Percentiles rank a stretch among this genome's conserved stretches.
phyloP scores from a whole-genome alignment of 2,888 invertebrate species.

The Venusia cambrica region DNA sequence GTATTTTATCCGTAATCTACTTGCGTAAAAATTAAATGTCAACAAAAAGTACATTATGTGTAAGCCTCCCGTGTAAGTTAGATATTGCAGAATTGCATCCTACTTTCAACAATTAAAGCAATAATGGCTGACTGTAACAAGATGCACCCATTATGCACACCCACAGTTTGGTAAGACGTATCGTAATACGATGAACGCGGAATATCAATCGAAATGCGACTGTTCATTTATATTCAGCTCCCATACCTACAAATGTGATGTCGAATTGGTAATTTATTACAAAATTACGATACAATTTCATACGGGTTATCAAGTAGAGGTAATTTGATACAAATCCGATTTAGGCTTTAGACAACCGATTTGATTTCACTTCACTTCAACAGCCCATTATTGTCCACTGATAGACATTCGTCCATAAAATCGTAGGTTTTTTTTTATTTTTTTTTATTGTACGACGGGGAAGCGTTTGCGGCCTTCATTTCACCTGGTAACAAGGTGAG shows the following conservation, averaged over 20 bases:
- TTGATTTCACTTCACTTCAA: too few relatives aligned
- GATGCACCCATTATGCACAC: slow-evolving; percentile 25
- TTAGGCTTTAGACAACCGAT: too few relatives aligned
- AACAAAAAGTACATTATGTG: too few relatives aligned
- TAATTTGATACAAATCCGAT: neutral
- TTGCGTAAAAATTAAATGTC: too few relatives aligned
- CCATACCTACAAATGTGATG: slow-evolving; percentile 1
- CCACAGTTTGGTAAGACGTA: slow-evolving; percentile 22
- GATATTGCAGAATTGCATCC: slow-evolving; percentile 4
- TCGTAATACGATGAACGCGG: slow-evolving; percentile 13
- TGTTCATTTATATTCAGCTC: slow-evolving; percentile 7
- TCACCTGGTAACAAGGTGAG: too few relatives aligned
- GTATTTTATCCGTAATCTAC: too few relatives aligned
- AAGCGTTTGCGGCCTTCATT: too few relatives aligned
- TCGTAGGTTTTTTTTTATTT: too few relatives aligned
- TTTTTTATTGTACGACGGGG: too few relatives aligned
- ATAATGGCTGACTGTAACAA: slow-evolving; percentile 14
- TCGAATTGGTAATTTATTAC: slow-evolving; percentile 1
- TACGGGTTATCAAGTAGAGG: neutral
- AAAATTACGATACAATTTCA: neutral
- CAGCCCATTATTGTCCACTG: too few relatives aligned
- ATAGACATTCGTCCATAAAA: too few relatives aligned
- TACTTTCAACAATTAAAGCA: slow-evolving; percentile 13
- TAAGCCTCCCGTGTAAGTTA: too few relatives aligned
- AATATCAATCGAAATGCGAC: slow-evolving; percentile 18